Conservation (phyloP, 2,797 vertebrate genomes). For the Acestrorhynchus altus region DNA sequence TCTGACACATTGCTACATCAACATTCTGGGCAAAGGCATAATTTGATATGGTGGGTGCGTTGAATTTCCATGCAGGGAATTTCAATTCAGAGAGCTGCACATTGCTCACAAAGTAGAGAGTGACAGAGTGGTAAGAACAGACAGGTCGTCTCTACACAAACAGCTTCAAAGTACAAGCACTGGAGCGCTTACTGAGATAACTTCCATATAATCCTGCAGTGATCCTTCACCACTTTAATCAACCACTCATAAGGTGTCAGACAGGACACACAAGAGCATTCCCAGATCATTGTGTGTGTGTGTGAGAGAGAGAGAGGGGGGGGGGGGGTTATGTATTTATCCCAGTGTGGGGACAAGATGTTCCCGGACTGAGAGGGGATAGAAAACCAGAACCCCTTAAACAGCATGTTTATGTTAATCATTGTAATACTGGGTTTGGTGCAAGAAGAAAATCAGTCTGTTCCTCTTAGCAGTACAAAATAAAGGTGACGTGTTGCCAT, state of each 20-base stretch:
- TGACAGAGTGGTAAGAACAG: neutral
- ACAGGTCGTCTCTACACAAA: slow-evolving; percentile 20
- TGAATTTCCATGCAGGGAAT: slow-evolving; percentile 10
- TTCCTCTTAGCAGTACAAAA: too few species aligned
- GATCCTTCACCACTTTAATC: slow-evolving; percentile 25
- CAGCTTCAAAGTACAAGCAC: slow-evolving; percentile 26
- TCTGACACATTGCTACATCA: slow-evolving; percentile 6
- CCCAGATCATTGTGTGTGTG: neutral
- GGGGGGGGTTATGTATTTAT: neutral
- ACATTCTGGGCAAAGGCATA: neutral
- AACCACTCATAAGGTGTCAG: slow-evolving; percentile 21
- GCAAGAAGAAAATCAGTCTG: too few species aligned
- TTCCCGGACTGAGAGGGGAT: neutral
- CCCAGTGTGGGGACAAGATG: neutral
- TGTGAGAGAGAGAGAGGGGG: too few species aligned
- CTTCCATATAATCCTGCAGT: slow-evolving; percentile 18
- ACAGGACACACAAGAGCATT: neutral
- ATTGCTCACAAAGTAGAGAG: slow-evolving; percentile 6
- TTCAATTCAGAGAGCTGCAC: slow-evolving; percentile 9
- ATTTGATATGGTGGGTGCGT: neutral
- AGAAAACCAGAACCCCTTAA: neutral
- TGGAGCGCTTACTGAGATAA: slow-evolving; percentile 15
- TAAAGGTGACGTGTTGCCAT: too few species aligned
- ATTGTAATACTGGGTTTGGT: too few species aligned
- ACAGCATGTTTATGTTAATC: too few species aligned